phyloP scores from a whole-genome alignment of 2,888 invertebrate genomes.

The Choristoneura rosaceana region DNA sequence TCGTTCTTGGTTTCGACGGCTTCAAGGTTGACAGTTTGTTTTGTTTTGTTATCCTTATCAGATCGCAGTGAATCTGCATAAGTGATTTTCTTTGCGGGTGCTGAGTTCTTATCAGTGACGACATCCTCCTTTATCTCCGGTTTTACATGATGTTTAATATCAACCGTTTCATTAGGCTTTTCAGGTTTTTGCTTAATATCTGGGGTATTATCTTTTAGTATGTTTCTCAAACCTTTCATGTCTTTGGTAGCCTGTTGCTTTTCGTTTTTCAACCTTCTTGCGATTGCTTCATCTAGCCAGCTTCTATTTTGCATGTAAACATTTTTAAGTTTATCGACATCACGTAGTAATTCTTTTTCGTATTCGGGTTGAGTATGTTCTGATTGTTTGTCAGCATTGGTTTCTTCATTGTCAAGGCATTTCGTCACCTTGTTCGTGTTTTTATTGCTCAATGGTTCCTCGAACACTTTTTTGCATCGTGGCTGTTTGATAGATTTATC shows the following conservation, averaged over 20 bases:
- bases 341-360: slow-evolving; percentile 69
- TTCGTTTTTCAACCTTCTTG: slow-evolving; percentile 63
- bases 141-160: slow-evolving; percentile 32
- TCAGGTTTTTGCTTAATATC: slow-evolving; percentile 51
- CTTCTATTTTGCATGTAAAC: slow-evolving; percentile 75
- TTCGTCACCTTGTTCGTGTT: slow-evolving; percentile 64
- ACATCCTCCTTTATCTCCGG: slow-evolving; percentile 41
- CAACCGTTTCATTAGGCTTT: slow-evolving; percentile 46
- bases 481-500: slow-evolving; percentile 63
- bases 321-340: slow-evolving; percentile 68
- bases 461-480: slow-evolving; percentile 76
- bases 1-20: slow-evolving; percentile 78
- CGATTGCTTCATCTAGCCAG: slow-evolving; percentile 74
- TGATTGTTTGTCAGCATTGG: slow-evolving; percentile 50
- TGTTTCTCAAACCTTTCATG: slow-evolving; percentile 52
- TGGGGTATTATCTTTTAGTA: slow-evolving; percentile 52
- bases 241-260: slow-evolving; percentile 52
- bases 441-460: slow-evolving; percentile 70
- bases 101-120: slow-evolving; percentile 40
- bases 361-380: slow-evolving; percentile 55
- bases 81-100: slow-evolving; percentile 58
- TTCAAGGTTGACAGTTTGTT: slow-evolving; percentile 55
- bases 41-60: slow-evolving; percentile 46
- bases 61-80: slow-evolving; percentile 75
- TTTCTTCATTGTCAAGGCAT: slow-evolving; percentile 66